Evolutionary conservation across 2,797 vertebrate species (phyloP).

Genomic region (Schizothorax lantsangensis): DNA sequence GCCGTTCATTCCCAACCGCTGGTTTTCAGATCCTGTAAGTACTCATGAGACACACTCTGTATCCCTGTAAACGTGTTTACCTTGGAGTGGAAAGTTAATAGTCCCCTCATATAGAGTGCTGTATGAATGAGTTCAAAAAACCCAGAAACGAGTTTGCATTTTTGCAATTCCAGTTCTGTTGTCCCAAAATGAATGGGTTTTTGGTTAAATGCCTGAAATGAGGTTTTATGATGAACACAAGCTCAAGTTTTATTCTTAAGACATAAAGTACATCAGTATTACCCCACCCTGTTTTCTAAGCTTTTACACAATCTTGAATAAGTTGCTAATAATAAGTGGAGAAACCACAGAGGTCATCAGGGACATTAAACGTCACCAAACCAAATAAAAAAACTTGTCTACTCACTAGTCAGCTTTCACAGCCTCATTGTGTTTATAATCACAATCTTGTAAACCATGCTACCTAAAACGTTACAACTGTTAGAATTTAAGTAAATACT

Average conservation of each 20-base stretch:
- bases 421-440: neutral
- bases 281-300: neutral
- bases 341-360: neutral
- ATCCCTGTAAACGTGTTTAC: neutral
- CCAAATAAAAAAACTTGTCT: neutral
- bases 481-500: neutral
- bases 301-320: neutral
- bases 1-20: conserved; percentile 85
- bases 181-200: neutral
- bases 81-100: neutral
- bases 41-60: neutral
- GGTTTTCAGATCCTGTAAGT: conserved; percentile 86
- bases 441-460: neutral
- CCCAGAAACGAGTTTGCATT: neutral
- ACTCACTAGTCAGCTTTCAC: neutral
- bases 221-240: neutral
- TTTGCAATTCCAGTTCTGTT: neutral
- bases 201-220: neutral
- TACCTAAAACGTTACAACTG: neutral
- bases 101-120: neutral
- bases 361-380: neutral
- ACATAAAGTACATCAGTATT: neutral
- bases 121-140: neutral
- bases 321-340: neutral
- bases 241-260: neutral